Percentiles rank a stretch among this genome's conserved stretches.
Evolutionary conservation across 2,888 invertebrate genomes (phyloP).

Genomic region (Capitulum mitella): DNA sequence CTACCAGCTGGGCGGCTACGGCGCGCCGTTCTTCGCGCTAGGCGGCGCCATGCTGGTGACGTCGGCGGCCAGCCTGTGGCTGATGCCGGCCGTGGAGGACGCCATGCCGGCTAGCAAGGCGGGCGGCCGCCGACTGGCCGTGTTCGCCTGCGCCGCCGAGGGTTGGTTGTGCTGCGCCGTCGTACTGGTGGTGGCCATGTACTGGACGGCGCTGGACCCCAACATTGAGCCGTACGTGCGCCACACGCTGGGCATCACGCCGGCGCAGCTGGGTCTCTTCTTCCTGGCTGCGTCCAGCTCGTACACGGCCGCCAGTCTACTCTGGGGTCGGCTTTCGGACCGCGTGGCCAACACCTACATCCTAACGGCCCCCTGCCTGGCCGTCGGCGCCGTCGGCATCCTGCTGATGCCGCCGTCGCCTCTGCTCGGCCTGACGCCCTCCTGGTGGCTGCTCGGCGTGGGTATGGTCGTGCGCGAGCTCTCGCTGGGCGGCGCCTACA

Average conservation of each 20-base stretch:
- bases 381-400: slow-evolving; percentile 55
- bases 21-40: slow-evolving; percentile 65
- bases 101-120: neutral
- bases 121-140: neutral
- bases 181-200: neutral
- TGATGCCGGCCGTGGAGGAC: slow-evolving; percentile 50
- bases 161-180: neutral
- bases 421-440: slow-evolving; percentile 32
- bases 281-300: neutral
- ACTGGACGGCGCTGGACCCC: neutral
- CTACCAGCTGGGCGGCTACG: slow-evolving; percentile 71
- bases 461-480: neutral
- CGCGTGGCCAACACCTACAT: slow-evolving; percentile 62
- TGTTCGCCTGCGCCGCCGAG: neutral
- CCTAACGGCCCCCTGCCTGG: slow-evolving; percentile 63
- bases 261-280: neutral
- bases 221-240: slow-evolving; percentile 3
- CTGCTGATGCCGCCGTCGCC: slow-evolving; percentile 61
- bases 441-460: neutral
- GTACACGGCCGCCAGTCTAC: neutral
- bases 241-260: neutral
- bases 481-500: neutral
- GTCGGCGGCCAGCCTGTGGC: slow-evolving; percentile 57
- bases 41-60: slow-evolving; percentile 60
- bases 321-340: slow-evolving; percentile 49